phyloP scores from a whole-genome alignment of 2,888 invertebrate genomes.

The Salticus scenicus region DNA sequence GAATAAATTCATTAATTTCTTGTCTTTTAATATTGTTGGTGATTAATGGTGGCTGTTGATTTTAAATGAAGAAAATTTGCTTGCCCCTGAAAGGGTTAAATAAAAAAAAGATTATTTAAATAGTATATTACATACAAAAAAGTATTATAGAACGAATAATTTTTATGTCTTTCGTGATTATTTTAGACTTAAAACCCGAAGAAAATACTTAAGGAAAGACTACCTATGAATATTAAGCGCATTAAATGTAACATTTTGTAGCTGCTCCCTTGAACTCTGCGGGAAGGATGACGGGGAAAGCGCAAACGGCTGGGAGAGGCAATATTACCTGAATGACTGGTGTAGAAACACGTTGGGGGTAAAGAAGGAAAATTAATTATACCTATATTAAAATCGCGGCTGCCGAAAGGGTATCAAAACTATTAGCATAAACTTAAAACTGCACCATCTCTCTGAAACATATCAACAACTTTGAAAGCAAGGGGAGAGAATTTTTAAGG shows the following conservation, averaged over 20 bases:
- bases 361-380: slow-evolving; percentile 65
- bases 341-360: slow-evolving; percentile 55
- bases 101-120: too few relatives aligned
- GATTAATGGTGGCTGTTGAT: too few relatives aligned
- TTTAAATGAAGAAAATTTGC: too few relatives aligned
- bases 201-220: too few relatives aligned
- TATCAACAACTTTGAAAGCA: slow-evolving; percentile 44
- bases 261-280: slow-evolving; percentile 7
- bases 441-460: slow-evolving; percentile 49
- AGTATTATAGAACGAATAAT: too few relatives aligned
- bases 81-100: too few relatives aligned
- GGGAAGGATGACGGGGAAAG: slow-evolving; percentile 33
- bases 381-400: slow-evolving; percentile 63
- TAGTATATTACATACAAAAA: too few relatives aligned
- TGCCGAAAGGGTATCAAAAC: slow-evolving; percentile 61
- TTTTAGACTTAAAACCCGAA: too few relatives aligned
- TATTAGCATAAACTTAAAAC: slow-evolving; percentile 66
- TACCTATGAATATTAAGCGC: not conserved
- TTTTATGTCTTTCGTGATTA: too few relatives aligned
- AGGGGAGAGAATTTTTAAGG: slow-evolving; percentile 43
- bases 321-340: slow-evolving; percentile 59
- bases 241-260: not conserved
- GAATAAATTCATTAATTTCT: too few relatives aligned
- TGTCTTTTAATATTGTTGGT: too few relatives aligned
- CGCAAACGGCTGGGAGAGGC: slow-evolving; percentile 22